Conservation (phyloP, 2,888 invertebrate genomes). For the Ormyrus nitidulus region DNA sequence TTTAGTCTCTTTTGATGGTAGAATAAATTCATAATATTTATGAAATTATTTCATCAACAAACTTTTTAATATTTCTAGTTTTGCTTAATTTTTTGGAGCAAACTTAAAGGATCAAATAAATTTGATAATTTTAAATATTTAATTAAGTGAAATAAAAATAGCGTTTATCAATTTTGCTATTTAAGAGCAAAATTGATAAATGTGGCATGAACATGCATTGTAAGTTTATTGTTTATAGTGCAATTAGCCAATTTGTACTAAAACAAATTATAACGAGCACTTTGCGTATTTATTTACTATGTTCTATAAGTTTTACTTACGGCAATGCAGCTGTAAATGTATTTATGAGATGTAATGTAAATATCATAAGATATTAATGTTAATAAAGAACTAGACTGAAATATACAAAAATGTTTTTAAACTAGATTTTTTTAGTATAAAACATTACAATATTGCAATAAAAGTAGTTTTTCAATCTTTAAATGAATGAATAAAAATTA, state of each 20-base stretch:
- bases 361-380: constrained; percentile 64
- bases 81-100: background rate
- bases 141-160: constrained; percentile 4
- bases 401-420: constrained; percentile 25
- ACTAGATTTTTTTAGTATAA: constrained; percentile 24
- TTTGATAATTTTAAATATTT: background rate
- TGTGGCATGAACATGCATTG: constrained; percentile 8
- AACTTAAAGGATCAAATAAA: constrained; percentile 2
- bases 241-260: constrained; percentile 26
- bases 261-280: constrained; percentile 20
- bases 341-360: constrained; percentile 68
- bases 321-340: constrained; percentile 61
- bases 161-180: constrained; percentile 2
- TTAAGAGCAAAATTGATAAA: background rate
- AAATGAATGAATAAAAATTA: background rate
- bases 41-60: constrained; percentile 16
- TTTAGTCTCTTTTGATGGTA: constrained; percentile 29
- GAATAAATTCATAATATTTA: constrained; percentile 26
- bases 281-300: constrained; percentile 60
- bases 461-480: background rate
- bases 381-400: constrained; percentile 65
- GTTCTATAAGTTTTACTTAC: constrained; percentile 61
- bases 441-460: background rate
- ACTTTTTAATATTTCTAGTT: constrained; percentile 15
- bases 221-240: constrained; percentile 32